Evolutionary conservation across 2,113 vertebrate species (phyloP), one percentile per base, ranked within the genome.

Genomic region (Thamnaconus septentrionalis): DNA sequence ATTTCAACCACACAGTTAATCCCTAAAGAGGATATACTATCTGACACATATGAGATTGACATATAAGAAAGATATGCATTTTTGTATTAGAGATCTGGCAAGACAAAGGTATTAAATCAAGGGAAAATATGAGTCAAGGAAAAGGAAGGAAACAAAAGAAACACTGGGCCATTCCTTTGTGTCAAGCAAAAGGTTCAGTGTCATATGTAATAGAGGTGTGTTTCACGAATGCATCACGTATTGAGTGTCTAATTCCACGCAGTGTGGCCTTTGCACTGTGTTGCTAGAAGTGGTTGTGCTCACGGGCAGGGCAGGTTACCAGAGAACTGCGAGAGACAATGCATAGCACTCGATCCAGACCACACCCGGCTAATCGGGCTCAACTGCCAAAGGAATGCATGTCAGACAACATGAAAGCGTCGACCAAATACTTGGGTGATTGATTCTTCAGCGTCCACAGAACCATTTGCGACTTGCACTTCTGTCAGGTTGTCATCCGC

Each of bases 361-460:
- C 82, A 50, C 85, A 81, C 82, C 85, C 78, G 61, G 43, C 12
- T 66, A 76, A 75, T 80, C 50, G 39, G 12, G 52, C 45, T 69
- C 53, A 76, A 63, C 62, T 69, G 67, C 41, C 52, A 64, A 39
- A 73, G 61, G 76, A 80, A 87, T 78, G 54, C 82, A 75, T 1
- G 31, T 43, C n/a, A 69, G 45, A 61, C 6, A 53, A 6, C 46
- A 50, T 59, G 48, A 61, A 55, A 0, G n/a, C 9, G 8, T n/a
- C 11, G 10, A 2, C 18, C 3, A 54, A 4, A 9, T 3, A 40
- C 18, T 18, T 31, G 53, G 31, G 40, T 1, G 6, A 9, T 9
- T 40, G 18, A 31, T 31, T 31, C 18, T 31, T 31, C 18, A 31
- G 18, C 18, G 18, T 31, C 18, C 18, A 31, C 18, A 31, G 18